A percentile compares a stretch with the other conserved stretches of the same genome.
These are phyloP conservation scores for Solenodon paradoxus DNA, from an alignment of 2,113 vertebrate species.

Conservation along the genomic window DNA sequence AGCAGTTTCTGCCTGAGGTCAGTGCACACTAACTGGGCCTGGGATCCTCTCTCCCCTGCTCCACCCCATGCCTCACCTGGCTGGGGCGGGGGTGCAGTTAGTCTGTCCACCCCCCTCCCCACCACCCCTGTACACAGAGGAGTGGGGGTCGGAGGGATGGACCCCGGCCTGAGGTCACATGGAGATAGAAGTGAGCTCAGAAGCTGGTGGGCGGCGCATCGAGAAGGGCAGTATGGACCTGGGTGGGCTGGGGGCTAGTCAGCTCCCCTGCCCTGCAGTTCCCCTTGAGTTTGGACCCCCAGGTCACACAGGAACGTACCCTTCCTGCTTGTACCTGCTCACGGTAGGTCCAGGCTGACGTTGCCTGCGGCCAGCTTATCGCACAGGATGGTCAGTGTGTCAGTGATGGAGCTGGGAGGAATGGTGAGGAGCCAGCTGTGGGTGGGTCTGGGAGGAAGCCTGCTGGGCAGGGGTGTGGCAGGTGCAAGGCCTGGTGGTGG, in stretches of 20 bases:
- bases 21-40: no score
- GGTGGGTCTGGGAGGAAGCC: background rate
- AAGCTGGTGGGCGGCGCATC: no score
- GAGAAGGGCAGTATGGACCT: background rate
- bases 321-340: no score
- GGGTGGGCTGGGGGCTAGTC: no score
- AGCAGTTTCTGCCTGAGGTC: no score
- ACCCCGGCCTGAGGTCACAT: no score
- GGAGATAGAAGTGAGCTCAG: background rate
- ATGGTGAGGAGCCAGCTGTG: accelerated
- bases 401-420: background rate
- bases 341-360: background rate
- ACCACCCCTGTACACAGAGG: background rate
- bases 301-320: no score
- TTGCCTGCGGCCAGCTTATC: no score
- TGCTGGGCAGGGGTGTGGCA: background rate
- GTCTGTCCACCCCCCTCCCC: no score
- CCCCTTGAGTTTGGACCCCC: background rate
- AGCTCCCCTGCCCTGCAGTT: accelerated
- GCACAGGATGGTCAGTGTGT: background rate
- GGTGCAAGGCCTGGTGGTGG: no score
- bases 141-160: background rate
- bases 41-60: no score
- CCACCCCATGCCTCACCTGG: no score
- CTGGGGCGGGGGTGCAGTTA: background rate